Conservation (phyloP, 2,888 invertebrate species). For the Oscheius onirici region DNA sequence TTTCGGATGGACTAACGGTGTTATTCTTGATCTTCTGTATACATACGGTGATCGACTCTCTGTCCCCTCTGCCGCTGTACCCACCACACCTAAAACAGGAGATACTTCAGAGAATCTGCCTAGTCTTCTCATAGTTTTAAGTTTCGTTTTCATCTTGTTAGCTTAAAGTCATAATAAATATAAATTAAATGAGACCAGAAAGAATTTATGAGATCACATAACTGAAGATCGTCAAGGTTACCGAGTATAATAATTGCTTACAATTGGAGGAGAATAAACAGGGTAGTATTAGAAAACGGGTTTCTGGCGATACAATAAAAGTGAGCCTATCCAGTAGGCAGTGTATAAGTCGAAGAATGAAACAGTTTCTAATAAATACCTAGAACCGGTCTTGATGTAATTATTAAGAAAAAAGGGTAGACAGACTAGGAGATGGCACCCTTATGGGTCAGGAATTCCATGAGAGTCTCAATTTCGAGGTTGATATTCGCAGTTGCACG, state of each 20-base stretch:
- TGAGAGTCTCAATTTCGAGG: conserved; percentile 70
- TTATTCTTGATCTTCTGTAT: conserved; percentile 62
- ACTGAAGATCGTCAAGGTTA: neutral
- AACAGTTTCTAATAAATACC: conserved; percentile 13
- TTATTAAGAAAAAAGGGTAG: neutral
- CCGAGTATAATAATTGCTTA: neutral
- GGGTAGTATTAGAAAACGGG: neutral
- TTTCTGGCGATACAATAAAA: conserved; percentile 3
- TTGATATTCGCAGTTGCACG: conserved; percentile 71
- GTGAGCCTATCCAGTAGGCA: conserved; percentile 22
- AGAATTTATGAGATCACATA: conserved; percentile 27
- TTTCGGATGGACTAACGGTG: conserved; percentile 70
- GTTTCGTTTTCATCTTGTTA: neutral
- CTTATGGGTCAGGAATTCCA: conserved; percentile 71
- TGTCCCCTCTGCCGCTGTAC: neutral
- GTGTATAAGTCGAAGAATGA: conserved; percentile 1
- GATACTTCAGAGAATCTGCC: neutral
- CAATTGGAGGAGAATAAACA: conserved; percentile 1
- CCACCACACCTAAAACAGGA: neutral
- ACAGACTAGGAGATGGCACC: conserved; percentile 60
- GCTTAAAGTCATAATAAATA: neutral
- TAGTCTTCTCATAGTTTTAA: neutral
- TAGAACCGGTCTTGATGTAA: conserved; percentile 13
- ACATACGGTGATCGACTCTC: conserved; percentile 59
- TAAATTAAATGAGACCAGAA: neutral